Conservation (phyloP, 2,888 invertebrate genomes). For the Caenorhabditis sulstoni region DNA sequence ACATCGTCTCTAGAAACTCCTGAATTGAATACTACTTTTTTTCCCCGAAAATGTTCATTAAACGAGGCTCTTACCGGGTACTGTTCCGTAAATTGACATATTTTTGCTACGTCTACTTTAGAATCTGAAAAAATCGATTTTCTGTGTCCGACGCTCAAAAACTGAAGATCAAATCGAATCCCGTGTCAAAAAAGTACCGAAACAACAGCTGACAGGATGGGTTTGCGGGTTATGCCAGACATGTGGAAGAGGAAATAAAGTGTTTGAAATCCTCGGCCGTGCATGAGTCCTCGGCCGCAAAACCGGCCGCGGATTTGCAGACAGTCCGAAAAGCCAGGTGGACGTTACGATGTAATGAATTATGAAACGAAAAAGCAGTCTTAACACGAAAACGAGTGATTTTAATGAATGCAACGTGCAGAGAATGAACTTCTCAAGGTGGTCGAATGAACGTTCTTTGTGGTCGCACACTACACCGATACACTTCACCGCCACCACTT, state of each 20-base stretch:
- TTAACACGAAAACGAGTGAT: too few species aligned
- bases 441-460: constrained; percentile 5
- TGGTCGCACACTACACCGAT: background rate
- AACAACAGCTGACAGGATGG: constrained; percentile 6
- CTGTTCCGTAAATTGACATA: constrained; percentile 53
- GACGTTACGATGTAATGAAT: too few species aligned
- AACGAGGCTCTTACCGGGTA: constrained; percentile 29
- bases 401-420: too few species aligned
- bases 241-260: background rate
- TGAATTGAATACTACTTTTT: background rate
- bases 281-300: too few species aligned
- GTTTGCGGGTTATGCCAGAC: background rate
- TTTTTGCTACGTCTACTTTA: constrained; percentile 16
- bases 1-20: constrained; percentile 59
- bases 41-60: too few species aligned
- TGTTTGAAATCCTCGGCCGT: too few species aligned
- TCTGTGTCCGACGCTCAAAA: background rate
- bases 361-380: too few species aligned
- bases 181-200: background rate
- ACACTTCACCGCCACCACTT: background rate
- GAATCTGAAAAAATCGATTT: constrained; percentile 4
- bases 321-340: too few species aligned
- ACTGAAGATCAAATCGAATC: background rate
- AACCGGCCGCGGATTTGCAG: too few species aligned
- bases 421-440: background rate